Evolutionary conservation across 2,888 invertebrate genomes (phyloP), one percentile per base, ranked within the genome.

Genomic region (Cerastis leucographa): DNA sequence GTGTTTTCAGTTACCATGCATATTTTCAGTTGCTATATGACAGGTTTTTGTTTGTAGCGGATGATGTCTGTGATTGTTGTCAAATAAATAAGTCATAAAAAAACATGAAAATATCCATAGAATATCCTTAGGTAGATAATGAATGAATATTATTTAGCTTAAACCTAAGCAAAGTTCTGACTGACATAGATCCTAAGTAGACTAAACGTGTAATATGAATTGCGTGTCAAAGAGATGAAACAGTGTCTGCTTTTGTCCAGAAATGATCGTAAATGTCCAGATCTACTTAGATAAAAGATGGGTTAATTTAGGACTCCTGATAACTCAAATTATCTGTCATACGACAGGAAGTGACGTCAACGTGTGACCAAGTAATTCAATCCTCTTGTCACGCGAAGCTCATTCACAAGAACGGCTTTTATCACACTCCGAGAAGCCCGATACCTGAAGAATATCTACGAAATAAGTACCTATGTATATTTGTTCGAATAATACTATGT

Each of bases 381-480:
- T 78, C 72, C 83, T 69, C 76, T 75, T 80, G 88, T 86, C 90
- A 90, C 86, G 90, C 87, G 84, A 89, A 85, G 78, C 83, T 79
- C 85, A 80, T 84, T 78, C 67, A 68, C 68, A 61, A 74, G 72
- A 79, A 75, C 72, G 78, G 74, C 59, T 71, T 81, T 78, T 65
- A 81, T 81, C 59, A 72, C 51, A 51, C 51, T 14, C 42, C 42
- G 44, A 42, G 35, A 65, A 25, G 64, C 44, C 25, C 2, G 59
- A 66, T 71, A 78, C 40, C 25, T 75, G 72, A 46, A 56, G 54
- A 77, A 66, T 66, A 46, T 29, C 9, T 56, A 25, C 22, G 35
- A 61, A 65, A 25, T 65, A 44, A 5, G 9, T n/a, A 56, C 56
- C 25, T 19, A 4, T 29, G 22, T 22, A 3, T 46, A 8, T 22